Conservation (phyloP, 2,797 vertebrate species). For the Potorous gilbertii region DNA sequence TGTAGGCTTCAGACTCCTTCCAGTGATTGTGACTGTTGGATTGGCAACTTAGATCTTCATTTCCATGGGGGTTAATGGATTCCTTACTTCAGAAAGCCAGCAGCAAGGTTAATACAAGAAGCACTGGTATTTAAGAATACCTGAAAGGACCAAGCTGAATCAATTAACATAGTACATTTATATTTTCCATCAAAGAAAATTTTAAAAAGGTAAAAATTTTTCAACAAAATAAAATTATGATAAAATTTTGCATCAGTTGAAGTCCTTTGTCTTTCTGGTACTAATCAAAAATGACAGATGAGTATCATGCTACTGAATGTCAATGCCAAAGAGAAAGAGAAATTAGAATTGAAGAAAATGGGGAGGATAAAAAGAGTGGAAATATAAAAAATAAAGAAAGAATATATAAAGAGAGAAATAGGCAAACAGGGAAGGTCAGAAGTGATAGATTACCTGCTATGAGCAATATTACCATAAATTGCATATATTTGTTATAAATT, state of each 20-base stretch:
- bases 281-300: neutral
- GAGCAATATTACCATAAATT: neutral
- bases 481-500: neutral
- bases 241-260: neutral
- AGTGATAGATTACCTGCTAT: neutral
- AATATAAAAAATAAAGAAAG: neutral
- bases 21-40: neutral
- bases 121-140: neutral
- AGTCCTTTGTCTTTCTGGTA: neutral
- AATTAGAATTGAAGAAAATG: neutral
- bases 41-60: conserved; percentile 5
- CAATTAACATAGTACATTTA: neutral
- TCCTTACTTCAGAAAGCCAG: neutral
- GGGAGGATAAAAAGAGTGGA: neutral
- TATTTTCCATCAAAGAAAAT: neutral
- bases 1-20: neutral
- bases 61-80: neutral
- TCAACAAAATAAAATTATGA: neutral
- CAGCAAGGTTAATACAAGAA: conserved; percentile 3
- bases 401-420: neutral
- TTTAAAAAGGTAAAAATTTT: neutral
- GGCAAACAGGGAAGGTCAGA: neutral
- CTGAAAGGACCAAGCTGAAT: neutral
- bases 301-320: neutral
- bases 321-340: neutral